Evolutionary conservation across 37 sponge, comb jelly and placozoan species (phyloP), one percentile per base, ranked within the genome.

Genomic region (Eunapius fragilis): DNA sequence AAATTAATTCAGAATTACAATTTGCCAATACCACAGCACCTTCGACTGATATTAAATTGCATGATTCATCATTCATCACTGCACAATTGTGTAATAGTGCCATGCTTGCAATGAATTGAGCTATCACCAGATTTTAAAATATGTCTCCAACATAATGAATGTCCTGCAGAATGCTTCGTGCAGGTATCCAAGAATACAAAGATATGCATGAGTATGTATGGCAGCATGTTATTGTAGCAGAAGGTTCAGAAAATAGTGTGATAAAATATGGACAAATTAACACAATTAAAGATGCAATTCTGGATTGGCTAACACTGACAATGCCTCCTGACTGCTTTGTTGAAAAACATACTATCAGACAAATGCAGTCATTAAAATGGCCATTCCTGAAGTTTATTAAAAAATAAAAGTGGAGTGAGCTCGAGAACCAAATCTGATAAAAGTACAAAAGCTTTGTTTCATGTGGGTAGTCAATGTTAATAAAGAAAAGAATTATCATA

Each of bases 191-290:
- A 67, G 31, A 37, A 13, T 89, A 89, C 80, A 33, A 19, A 35
- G 47, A 77, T 35, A 73, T 89, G 17, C 27, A 84, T n/a, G 75
- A 89, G 41, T 89, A 89, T 23, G 85, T 89, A 4, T 89, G 89
- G 89, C 70, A 84, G 37, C 36, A 85, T n/a, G 89, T 78, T 0
- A 28, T 89, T 13, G 17, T 89, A 26, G 89, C 89, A 25, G 89
- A 89, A 74, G 79, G 80, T 9, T 80, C 89, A 26, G 28, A 84
- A n/a, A 31, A 68, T 22, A 89, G 89, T 71, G 81, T 84, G 24
- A 71, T n/a, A n/a, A n/a, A 72, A 68, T 32, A 37, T 14, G 74
- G 50, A 19, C 22, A 30, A 25, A 33, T n/a, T n/a, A 81, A 47
- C 14, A 35, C 84, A 30, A 38, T 88, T 36, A n/a, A 70, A 25